A percentile compares a stretch with the other conserved stretches of the same genome.
These are phyloP conservation scores for Psephotus haematonotus DNA, from an alignment of 2,113 vertebrate genomes.

Conservation along the genomic window DNA sequence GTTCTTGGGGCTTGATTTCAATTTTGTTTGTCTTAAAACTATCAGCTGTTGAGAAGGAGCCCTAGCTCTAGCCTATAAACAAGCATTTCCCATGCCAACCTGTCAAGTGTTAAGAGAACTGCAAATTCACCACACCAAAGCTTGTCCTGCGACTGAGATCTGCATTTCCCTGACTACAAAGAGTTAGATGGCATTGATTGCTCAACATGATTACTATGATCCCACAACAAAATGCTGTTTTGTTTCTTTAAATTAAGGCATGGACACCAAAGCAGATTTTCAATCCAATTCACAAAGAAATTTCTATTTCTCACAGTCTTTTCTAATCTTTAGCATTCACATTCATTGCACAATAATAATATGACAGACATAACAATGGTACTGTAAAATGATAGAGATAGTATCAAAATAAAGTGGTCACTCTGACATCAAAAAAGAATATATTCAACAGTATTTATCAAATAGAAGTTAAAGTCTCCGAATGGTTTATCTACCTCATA, in stretches of 20 bases:
- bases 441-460: neutral
- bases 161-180: neutral
- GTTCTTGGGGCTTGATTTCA: neutral
- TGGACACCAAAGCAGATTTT: neutral
- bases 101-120: neutral
- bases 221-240: neutral
- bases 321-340: neutral
- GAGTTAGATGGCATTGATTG: neutral
- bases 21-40: neutral
- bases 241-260: neutral
- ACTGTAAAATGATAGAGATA: neutral
- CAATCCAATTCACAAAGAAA: neutral
- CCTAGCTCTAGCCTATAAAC: neutral
- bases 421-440: neutral
- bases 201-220: neutral
- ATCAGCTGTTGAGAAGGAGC: neutral
- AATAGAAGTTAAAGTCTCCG: neutral
- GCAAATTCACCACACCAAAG: neutral
- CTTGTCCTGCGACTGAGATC: neutral
- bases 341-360: neutral
- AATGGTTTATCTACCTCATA: neutral
- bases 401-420: neutral
- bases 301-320: neutral
- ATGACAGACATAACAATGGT: neutral
- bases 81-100: neutral